Conservation (phyloP, 1,140 invertebrate species). For the Andrena cerasifolii region DNA sequence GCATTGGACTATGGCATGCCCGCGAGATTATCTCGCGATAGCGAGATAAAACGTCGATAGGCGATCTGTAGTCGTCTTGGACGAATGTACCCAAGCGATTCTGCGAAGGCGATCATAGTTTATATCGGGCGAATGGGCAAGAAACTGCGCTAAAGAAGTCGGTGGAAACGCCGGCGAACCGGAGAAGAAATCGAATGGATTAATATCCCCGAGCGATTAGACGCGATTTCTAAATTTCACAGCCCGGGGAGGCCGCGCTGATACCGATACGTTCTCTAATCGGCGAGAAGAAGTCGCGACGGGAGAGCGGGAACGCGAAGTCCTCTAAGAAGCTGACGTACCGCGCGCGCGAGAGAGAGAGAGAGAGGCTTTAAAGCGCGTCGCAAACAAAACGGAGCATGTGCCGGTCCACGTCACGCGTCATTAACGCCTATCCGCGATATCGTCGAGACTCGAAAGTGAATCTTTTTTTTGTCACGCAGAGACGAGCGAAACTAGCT, state of each 20-base stretch:
- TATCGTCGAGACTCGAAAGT: constrained; percentile 33
- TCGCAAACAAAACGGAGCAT: constrained; percentile 11
- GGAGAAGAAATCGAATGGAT: constrained; percentile 2
- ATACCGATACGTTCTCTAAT: not conserved
- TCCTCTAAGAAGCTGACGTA: not conserved
- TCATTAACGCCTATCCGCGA: constrained; percentile 30
- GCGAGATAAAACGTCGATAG: no score
- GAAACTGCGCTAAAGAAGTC: no score
- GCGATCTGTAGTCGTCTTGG: no score
- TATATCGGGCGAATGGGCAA: no score
- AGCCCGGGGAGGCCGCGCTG: not conserved
- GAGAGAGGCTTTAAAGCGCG: constrained; percentile 4
- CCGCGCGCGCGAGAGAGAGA: no score
- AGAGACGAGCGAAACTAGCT: not conserved
- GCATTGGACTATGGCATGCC: no score
- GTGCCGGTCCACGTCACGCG: constrained; percentile 11
- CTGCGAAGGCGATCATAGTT: no score
- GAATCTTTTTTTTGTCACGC: not conserved
- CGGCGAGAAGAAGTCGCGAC: not conserved
- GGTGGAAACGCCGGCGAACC: not conserved
- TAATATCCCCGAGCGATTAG: not conserved
- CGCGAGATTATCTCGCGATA: no score
- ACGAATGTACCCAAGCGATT: no score
- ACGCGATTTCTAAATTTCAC: constrained; percentile 21
- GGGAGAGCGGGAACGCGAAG: not conserved